Evolutionary conservation across 2,113 vertebrate species (phyloP).

Genomic region (Alligator sinensis): DNA sequence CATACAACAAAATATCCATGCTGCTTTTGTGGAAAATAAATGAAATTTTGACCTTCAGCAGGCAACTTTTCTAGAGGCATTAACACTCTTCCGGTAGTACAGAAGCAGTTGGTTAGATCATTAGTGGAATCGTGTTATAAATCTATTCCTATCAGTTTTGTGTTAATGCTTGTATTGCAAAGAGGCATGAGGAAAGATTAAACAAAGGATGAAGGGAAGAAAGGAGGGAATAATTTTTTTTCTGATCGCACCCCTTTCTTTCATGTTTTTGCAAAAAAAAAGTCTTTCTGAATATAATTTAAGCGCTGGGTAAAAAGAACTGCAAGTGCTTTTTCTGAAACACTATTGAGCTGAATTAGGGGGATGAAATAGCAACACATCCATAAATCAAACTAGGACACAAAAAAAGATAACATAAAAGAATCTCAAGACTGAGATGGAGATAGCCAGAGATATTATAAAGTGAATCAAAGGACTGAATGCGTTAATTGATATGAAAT

Average conservation of each 20-base stretch:
- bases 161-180: background rate
- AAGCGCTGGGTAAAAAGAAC: background rate
- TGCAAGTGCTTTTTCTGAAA: background rate
- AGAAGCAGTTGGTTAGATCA: background rate
- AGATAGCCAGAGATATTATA: background rate
- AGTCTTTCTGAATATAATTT: background rate
- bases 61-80: background rate
- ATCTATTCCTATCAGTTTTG: background rate
- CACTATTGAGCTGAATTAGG: background rate
- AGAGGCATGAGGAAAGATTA: background rate
- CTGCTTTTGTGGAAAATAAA: background rate
- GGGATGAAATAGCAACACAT: background rate
- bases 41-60: background rate
- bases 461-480: background rate
- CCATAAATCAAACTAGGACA: background rate
- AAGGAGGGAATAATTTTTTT: background rate
- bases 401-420: background rate
- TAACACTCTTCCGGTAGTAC: background rate
- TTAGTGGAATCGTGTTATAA: background rate
- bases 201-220: background rate
- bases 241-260: background rate
- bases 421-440: background rate
- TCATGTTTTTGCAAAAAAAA: background rate
- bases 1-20: background rate
- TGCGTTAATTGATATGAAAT: background rate